Conservation (phyloP, 2,888 invertebrate species). For the Gandaritis pyraliata region DNA sequence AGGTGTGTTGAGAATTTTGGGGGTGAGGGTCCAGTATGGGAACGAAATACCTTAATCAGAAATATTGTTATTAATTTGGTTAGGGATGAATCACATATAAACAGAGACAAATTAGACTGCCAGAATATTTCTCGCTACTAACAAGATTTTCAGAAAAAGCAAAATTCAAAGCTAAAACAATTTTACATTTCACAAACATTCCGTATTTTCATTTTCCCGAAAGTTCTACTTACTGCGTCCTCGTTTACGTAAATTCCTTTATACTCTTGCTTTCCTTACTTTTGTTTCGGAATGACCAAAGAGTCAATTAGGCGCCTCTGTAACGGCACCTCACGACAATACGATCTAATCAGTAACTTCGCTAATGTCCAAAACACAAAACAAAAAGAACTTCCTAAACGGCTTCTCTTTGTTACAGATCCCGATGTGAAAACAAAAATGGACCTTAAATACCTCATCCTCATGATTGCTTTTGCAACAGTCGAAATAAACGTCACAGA, state of each 20-base stretch:
- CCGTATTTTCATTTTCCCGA: conserved; percentile 20
- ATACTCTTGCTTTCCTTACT: conserved; percentile 38
- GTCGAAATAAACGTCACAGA: conserved; percentile 79
- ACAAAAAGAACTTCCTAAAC: conserved; percentile 57
- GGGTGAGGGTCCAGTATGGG: no score
- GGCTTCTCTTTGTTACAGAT: conserved; percentile 75
- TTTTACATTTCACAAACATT: conserved; percentile 19
- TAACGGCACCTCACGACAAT: conserved; percentile 56
- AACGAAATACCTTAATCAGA: no score
- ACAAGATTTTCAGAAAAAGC: not conserved
- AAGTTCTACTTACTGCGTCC: conserved; percentile 28
- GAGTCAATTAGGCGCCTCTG: conserved; percentile 51
- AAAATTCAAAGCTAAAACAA: conserved; percentile 10
- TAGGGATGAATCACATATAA: no score
- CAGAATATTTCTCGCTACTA: not conserved
- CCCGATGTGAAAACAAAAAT: conserved; percentile 70
- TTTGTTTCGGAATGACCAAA: conserved; percentile 46
- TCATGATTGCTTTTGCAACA: conserved; percentile 78
- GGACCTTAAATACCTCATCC: conserved; percentile 77
- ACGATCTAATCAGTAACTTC: conserved; percentile 60
- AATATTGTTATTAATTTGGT: no score
- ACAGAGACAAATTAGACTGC: not conserved
- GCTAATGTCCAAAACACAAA: conserved; percentile 54
- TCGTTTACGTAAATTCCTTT: conserved; percentile 39
- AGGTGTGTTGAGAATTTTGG: no score